Percentiles rank a stretch among this genome's conserved stretches.
Conservation (phyloP, 2,888 invertebrate species). For the Folsomia candida region DNA sequence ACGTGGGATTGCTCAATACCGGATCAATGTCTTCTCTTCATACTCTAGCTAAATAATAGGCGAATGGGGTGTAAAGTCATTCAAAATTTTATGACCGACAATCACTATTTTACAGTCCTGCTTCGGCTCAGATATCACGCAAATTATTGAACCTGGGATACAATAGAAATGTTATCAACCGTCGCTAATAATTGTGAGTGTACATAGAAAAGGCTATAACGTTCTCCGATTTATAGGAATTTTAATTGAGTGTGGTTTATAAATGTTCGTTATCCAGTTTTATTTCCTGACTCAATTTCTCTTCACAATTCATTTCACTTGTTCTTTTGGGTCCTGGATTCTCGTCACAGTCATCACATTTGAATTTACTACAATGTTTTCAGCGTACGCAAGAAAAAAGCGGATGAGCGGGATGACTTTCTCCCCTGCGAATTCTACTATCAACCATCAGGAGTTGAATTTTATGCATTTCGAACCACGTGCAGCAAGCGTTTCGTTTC, state of each 20-base stretch:
- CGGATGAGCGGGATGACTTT: neutral
- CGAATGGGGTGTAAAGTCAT: constrained; percentile 12
- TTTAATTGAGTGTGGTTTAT: constrained; percentile 16
- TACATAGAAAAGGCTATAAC: neutral
- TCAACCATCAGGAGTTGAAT: neutral
- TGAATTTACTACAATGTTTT: neutral
- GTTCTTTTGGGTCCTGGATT: too few species aligned
- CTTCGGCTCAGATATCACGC: neutral
- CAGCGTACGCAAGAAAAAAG: neutral
- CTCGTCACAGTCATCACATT: neutral
- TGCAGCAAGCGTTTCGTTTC: too few species aligned
- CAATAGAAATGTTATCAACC: too few species aligned
- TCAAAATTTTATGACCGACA: constrained; percentile 16
- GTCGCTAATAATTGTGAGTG: neutral
- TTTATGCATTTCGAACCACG: neutral
- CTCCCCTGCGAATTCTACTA: neutral
- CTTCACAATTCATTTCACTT: neutral
- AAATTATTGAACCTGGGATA: too few species aligned
- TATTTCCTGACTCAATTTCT: constrained; percentile 1
- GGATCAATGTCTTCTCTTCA: too few species aligned
- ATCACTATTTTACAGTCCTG: constrained; percentile 4
- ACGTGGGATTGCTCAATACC: too few species aligned
- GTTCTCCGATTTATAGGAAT: constrained; percentile 11
- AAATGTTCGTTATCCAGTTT: constrained; percentile 1
- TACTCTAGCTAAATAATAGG: too few species aligned